Conservation (phyloP, 2,113 vertebrate genomes). For the Melanocharis versteri region DNA sequence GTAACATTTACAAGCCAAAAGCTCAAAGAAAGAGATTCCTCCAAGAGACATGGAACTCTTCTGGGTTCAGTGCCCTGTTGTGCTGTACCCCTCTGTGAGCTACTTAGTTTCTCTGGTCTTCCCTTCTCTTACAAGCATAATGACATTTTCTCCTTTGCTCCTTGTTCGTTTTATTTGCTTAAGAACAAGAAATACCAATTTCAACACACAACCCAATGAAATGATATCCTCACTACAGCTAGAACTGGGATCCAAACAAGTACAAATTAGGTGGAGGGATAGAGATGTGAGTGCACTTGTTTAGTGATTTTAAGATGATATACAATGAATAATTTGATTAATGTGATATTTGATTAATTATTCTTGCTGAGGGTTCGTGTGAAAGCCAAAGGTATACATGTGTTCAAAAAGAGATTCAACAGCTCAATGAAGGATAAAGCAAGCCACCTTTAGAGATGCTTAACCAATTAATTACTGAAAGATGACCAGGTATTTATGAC, state of each 20-base stretch:
- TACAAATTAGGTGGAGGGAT: not conserved
- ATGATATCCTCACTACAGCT: not conserved
- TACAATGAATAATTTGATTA: not conserved
- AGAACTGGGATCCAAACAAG: not conserved
- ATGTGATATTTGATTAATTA: not conserved
- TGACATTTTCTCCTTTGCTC: not conserved
- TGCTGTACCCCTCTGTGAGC: not conserved
- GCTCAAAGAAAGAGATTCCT: not conserved
- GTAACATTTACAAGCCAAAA: not conserved
- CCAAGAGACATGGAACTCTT: not conserved
- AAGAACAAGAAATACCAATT: not conserved
- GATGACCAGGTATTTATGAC: not conserved
- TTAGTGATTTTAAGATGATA: not conserved
- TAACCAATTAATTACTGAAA: not conserved
- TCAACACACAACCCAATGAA: not conserved
- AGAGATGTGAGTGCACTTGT: not conserved
- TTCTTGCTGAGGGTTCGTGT: not conserved
- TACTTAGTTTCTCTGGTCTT: not conserved
- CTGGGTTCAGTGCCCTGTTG: not conserved
- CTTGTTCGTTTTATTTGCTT: not conserved
- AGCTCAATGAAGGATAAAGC: not conserved
- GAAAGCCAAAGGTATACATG: not conserved
- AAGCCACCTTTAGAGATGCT: not conserved
- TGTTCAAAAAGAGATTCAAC: not conserved
- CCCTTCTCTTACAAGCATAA: not conserved